phyloP scores from a whole-genome alignment of 2,888 invertebrate species.

The Tachystola acroxantha region DNA sequence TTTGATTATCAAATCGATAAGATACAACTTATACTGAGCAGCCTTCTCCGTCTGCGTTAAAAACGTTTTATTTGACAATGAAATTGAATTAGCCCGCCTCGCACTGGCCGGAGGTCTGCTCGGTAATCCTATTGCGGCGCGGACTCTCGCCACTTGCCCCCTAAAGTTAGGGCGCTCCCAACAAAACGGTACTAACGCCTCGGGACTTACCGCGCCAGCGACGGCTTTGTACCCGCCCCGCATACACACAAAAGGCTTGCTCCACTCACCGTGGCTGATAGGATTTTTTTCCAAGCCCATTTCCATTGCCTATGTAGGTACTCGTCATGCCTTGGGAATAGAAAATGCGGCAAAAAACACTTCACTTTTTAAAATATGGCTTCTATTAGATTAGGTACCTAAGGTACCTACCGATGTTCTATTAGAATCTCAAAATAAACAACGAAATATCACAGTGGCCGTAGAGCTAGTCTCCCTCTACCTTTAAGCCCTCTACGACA shows the following conservation, averaged over 20 bases:
- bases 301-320: conserved; percentile 5
- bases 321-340: conserved; percentile 3
- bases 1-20: no score
- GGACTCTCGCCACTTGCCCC: conserved; percentile 48
- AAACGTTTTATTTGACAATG: conserved; percentile 43
- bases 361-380: no score
- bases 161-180: conserved; percentile 50
- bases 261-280: conserved; percentile 10
- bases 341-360: conserved; percentile 2
- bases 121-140: conserved; percentile 67
- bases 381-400: no score
- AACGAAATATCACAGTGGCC: no score
- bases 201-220: conserved; percentile 32
- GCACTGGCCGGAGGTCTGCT: conserved; percentile 48
- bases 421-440: no score
- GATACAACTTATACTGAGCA: no score
- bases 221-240: conserved; percentile 19
- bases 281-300: conserved; percentile 7
- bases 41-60: no score
- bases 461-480: no score
- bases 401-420: no score
- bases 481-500: no score
- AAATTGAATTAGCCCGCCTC: conserved; percentile 58
- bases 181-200: conserved; percentile 43
- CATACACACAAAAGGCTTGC: conserved; percentile 6